Percentiles rank a stretch among this genome's conserved stretches.
Conservation (phyloP, 2,888 invertebrate genomes). For the Cosmia pyralina region DNA sequence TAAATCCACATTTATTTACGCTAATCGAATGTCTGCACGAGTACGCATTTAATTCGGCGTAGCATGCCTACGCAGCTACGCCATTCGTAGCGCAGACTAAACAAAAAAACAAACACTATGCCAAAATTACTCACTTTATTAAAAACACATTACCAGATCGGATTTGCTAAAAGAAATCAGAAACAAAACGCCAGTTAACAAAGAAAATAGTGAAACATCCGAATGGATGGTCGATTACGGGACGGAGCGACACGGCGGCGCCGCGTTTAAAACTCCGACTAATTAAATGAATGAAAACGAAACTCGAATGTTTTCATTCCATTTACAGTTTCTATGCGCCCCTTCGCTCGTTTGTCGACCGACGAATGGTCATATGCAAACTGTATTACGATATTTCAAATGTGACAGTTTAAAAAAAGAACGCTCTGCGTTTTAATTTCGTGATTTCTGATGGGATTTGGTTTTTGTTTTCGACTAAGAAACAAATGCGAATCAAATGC, state of each 20-base stretch:
- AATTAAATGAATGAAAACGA: slow-evolving; percentile 89
- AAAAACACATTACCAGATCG: slow-evolving; percentile 56
- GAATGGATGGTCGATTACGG: slow-evolving; percentile 79
- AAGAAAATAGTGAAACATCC: slow-evolving; percentile 74
- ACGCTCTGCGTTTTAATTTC: slow-evolving; percentile 66
- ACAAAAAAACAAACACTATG: slow-evolving; percentile 20
- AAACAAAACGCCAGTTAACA: slow-evolving; percentile 63
- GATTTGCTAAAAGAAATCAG: slow-evolving; percentile 63
- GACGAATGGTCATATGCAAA: slow-evolving; percentile 80
- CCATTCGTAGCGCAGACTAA: slow-evolving; percentile 30
- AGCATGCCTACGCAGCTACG: slow-evolving; percentile 27
- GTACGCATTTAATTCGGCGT: background rate
- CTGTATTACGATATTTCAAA: slow-evolving; percentile 76
- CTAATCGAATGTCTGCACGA: background rate
- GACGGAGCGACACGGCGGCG: slow-evolving; percentile 81
- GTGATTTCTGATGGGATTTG: slow-evolving; percentile 31
- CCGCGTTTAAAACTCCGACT: slow-evolving; percentile 84
- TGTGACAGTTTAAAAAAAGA: slow-evolving; percentile 67
- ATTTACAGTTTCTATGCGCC: slow-evolving; percentile 83
- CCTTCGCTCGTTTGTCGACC: slow-evolving; percentile 70
- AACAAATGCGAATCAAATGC: too few relatives aligned
- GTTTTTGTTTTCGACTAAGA: slow-evolving; percentile 26
- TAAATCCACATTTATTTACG: slow-evolving; percentile 15
- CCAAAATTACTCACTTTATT: slow-evolving; percentile 33
- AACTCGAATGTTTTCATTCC: slow-evolving; percentile 89